phyloP scores from a whole-genome alignment of 2,888 invertebrate genomes.

The Oscheius myriophilus region DNA sequence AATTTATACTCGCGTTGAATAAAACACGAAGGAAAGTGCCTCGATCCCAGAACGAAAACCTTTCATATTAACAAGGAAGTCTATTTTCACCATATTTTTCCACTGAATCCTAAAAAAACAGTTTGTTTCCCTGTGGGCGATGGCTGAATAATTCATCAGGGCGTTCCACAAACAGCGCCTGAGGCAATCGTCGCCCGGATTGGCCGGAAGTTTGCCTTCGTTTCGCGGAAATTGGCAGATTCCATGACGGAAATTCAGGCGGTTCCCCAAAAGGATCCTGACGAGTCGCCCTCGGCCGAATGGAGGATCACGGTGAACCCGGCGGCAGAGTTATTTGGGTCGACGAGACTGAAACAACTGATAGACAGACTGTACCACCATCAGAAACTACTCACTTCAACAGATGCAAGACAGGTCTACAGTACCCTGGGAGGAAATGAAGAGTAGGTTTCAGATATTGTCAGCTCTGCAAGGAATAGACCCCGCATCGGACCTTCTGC shows the following conservation, averaged over 20 bases:
- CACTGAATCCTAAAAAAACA: no score
- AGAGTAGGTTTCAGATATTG: slow-evolving; percentile 45
- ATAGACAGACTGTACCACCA: slow-evolving; percentile 62
- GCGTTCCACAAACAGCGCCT: no score
- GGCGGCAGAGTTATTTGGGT: slow-evolving; percentile 59
- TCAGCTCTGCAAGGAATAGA: slow-evolving; percentile 61
- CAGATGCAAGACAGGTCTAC: slow-evolving; percentile 55
- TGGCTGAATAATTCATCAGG: background rate
- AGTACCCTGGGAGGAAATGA: background rate
- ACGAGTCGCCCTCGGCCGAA: slow-evolving; percentile 50
- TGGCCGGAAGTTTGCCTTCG: background rate
- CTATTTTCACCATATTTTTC: no score
- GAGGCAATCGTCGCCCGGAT: background rate
- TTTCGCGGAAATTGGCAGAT: background rate
- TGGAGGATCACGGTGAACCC: slow-evolving; percentile 68
- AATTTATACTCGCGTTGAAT: no score
- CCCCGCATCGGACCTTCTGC: slow-evolving; percentile 57
- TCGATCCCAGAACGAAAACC: no score
- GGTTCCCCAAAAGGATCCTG: slow-evolving; percentile 66
- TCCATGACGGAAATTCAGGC: slow-evolving; percentile 48
- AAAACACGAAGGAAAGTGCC: no score
- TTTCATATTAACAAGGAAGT: no score
- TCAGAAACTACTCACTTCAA: slow-evolving; percentile 55
- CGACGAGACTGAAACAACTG: slow-evolving; percentile 47
- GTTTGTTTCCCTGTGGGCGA: background rate